Base-by-base conservation (phyloP, 2,797 vertebrate genomes). In the Pogoniulus pusillus region DNA sequence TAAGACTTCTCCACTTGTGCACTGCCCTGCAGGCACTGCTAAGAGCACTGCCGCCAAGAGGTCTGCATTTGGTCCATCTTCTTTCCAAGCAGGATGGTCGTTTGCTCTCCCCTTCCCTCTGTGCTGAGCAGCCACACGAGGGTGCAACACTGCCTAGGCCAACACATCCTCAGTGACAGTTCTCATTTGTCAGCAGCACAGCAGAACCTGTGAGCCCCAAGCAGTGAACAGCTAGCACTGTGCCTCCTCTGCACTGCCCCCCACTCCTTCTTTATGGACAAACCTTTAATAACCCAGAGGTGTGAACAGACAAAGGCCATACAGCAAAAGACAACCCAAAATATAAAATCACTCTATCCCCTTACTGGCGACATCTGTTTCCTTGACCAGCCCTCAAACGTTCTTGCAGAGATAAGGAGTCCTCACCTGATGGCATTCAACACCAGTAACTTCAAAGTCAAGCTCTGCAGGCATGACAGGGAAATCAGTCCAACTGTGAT, bases 341-440 rank as follows among this genome's bases (percentile, higher is more conserved):
- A 71, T 12, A 87, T 45, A 53, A 73, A 87, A 91, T 76, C 92
- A 87, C 59, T 60, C 74, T 70, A 22, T 75, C 90, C 90, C 72
- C 59, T 23, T 22, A 47, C 62, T 82, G 41, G 70, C 66, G 81
- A 92, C 81, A 88, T 84, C 71, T 86, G 65, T 88, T 90, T 84
- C 49, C 90, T 91, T 95, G 93, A 95, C 88, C 43, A 68, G 54
- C 37, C 75, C 86, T 95, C 91, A 96, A 95, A 94, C 81, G 62
- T 51, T 93, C 78, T 94, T 68, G 22, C 75, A 86, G 90, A 91
- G 78, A 89, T 78, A 86, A 88, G 81, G 45, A 86, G 58, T 26
- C 54, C 88, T 95, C 93, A 91, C 93, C 95, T 87, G 90, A 93
- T 96, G 78, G 84, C 93, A 93, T 93, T 90, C 86, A 93, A 73